Conservation (phyloP, 2,888 invertebrate genomes). For the Drosophila rellima region DNA sequence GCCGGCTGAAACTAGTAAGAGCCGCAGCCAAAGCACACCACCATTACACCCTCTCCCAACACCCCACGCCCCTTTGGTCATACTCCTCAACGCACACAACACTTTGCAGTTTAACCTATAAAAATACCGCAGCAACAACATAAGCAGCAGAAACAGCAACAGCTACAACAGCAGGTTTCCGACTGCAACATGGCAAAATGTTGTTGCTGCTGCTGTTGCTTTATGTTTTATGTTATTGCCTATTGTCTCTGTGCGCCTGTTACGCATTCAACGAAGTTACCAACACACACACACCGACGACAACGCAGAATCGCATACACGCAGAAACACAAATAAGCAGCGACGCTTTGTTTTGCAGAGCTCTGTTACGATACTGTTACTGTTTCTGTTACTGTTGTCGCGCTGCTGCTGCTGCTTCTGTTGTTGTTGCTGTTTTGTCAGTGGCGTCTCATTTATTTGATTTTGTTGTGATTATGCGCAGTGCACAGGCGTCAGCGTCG, state of each 20-base stretch:
- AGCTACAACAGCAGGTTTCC: conserved; percentile 48
- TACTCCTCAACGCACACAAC: conserved; percentile 50
- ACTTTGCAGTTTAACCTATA: conserved; percentile 80
- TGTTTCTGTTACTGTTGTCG: conserved; percentile 11
- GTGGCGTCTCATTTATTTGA: conserved; percentile 72
- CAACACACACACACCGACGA: conserved; percentile 68
- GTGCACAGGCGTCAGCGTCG: conserved; percentile 58
- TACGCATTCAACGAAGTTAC: conserved; percentile 74
- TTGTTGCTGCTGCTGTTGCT: conserved; percentile 23
- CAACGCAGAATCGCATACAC: conserved; percentile 50
- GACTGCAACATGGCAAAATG: conserved; percentile 48
- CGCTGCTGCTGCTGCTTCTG: conserved; percentile 23
- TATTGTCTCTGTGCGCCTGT: conserved; percentile 70
- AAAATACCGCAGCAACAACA: conserved; percentile 72
- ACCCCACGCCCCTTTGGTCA: not conserved
- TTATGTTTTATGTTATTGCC: conserved; percentile 34
- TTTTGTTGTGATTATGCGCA: conserved; percentile 81
- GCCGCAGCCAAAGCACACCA: conserved; percentile 28
- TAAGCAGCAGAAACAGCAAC: conserved; percentile 43
- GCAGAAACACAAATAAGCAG: conserved; percentile 26
- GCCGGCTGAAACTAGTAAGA: conserved; percentile 77
- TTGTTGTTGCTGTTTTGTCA: conserved; percentile 34
- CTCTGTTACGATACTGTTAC: conserved; percentile 49
- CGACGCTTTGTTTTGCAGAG: conserved; percentile 12
- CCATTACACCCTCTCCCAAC: conserved; percentile 13